Percentiles rank a stretch among this genome's conserved stretches.
These are phyloP conservation scores for Lordiphosa clarofinis DNA, from an alignment of 1,140 invertebrate genomes.

Conservation along the genomic window DNA sequence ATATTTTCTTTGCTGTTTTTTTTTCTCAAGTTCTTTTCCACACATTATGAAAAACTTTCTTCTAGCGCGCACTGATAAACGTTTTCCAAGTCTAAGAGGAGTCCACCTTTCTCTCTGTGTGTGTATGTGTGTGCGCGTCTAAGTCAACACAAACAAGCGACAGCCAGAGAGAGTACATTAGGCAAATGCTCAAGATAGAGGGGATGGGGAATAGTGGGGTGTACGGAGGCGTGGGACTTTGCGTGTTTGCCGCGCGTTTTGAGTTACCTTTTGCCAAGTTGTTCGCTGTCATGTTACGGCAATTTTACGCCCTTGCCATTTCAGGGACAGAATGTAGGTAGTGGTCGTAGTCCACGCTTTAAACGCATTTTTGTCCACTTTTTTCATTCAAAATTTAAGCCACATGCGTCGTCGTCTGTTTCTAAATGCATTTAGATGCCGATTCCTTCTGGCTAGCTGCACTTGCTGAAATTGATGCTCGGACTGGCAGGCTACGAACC, in stretches of 20 bases:
- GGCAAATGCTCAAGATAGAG: constrained; percentile 49
- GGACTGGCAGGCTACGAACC: no score
- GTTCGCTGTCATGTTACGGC: constrained; percentile 76
- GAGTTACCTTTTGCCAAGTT: constrained; percentile 72
- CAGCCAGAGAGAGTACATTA: constrained; percentile 54
- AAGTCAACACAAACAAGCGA: constrained; percentile 62
- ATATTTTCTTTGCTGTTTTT: constrained; percentile 4
- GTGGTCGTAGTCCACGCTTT: not conserved
- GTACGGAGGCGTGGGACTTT: constrained; percentile 23
- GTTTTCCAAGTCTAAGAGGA: constrained; percentile 7
- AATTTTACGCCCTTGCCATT: constrained; percentile 75
- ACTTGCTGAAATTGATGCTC: constrained; percentile 41
- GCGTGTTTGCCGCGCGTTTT: constrained; percentile 69
- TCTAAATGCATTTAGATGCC: no score
- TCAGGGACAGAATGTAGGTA: constrained; percentile 43
- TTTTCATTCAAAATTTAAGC: no score
- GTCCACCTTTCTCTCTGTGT: constrained; percentile 8
- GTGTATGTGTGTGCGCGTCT: constrained; percentile 32
- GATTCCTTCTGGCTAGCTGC: constrained; percentile 31
- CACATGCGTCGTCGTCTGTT: no score
- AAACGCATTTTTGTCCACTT: constrained; percentile 6
- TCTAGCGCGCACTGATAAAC: constrained; percentile 51
- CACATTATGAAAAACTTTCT: constrained; percentile 69
- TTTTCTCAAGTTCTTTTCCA: constrained; percentile 51
- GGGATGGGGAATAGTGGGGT: constrained; percentile 4